Base-by-base conservation (phyloP, 2,888 invertebrate genomes). In the Euplexia lucipara region DNA sequence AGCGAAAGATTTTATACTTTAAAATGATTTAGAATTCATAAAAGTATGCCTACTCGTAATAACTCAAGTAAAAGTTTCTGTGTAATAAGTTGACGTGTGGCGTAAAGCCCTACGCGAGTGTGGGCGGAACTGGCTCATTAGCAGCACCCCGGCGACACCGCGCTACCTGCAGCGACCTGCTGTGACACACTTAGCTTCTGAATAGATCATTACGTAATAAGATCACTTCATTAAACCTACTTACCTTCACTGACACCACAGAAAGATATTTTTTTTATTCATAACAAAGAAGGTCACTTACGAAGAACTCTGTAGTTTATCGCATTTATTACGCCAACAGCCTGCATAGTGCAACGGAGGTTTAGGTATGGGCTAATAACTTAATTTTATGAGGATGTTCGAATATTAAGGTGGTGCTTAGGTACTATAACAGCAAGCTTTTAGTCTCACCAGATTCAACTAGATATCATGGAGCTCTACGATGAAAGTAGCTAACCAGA, bases 71-170 rank as follows among this genome's bases (percentile, higher is more conserved):
- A 30, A 35, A 35, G 30, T 8, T 10, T 44, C 7, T 16, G 12
- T 49, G 16, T 51, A 9, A 5, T 30, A 45, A 18, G 32, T 45
- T 56, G 30, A 42, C 39, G 14, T 56, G n/a, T 3, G 48, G 14
- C 37, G 16, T 12, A 18, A 12, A 48, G 18, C 26, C 26, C 26
- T 26, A 14, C 44, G 14, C 12, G 4, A 30, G 32, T 35, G 59
- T 49, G 48, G 49, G 61, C 70, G 75, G 75, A 75, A 75, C 65
- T 53, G 30, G 30, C 65, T 75, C 75, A 70, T 75, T 75, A 75
- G 75, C 32, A 39, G 59, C 48, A 8, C 30, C 30, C 39, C 35
- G 22, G 16, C 35, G 20, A 37, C 48, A 2, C 47, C 9, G 39
- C 22, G 48, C 16, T 16, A 10, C 12, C 44, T 39, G 35, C 41